Evolutionary conservation across 1,140 invertebrate species (phyloP), one percentile per base, ranked within the genome.

Genomic region (Heliconius hewitsoni): DNA sequence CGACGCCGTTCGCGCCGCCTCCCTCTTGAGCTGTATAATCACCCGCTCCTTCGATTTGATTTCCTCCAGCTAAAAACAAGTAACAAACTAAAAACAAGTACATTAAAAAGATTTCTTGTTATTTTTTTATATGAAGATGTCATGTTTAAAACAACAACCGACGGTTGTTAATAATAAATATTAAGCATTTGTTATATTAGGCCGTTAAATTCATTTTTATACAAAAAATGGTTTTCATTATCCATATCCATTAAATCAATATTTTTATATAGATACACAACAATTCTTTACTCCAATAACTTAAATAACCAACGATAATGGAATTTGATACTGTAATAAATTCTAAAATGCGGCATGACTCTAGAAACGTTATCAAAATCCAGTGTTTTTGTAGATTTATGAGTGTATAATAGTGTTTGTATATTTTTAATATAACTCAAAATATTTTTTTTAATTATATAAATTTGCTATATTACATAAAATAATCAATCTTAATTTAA

Each of bases 41-140:
- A 95, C 94, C 87, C 95, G 94, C 92, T 95, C 95, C 91, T 95
- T 95, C 95, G 95, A 95, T 95, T 95, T 95, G 78, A 95, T 95
- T 95, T 95, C 95, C 95, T 95, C 95, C 94, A 95, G 95, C 95
- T 95, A 91, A 23, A 83, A 91, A 83, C 77, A 23, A 23, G 23
- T 23, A 23, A 23, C 23, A 23, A 23, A 23, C 23, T 23, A 23
- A 23, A 89, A 86, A 84, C 30, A 42, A 71, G 13, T 46, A 46
- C 16, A 46, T 46, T 16, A 80, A 55, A 8, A 71, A 73, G 57
- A 72, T 79, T 57, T n/a, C n/a, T 23, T 57, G 8, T 57, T 55
- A 46, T 11, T 46, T 4, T 46, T 46, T 46, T 46, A 46, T 46
- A 13, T 16, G 13, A 46, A 46, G 13, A 46, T 13, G 23, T 23